Conservation (phyloP, 2,888 invertebrate species). For the Chloroclysta siterata region DNA sequence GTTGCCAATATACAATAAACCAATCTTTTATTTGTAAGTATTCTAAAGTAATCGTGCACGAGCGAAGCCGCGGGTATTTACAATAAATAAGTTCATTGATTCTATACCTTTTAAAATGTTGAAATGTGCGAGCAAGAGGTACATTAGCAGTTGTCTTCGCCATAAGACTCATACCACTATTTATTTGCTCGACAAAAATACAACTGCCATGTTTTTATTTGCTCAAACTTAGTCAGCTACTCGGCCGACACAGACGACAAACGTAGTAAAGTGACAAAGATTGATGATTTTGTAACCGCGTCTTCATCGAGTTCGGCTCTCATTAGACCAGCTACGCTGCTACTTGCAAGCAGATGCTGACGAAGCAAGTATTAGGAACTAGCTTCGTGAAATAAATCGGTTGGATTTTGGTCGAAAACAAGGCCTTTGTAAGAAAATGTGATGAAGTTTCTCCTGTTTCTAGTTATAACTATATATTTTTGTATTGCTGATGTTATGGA, state of each 20-base stretch:
- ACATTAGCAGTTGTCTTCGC: no score
- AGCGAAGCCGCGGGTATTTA: no score
- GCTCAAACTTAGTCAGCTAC: background rate
- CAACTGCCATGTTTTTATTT: background rate
- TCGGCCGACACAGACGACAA: conserved; percentile 10
- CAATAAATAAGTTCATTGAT: no score
- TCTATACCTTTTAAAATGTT: no score
- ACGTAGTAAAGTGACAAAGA: conserved; percentile 37
- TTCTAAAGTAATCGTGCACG: no score
- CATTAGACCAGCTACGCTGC: conserved; percentile 53
- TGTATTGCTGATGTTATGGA: no score
- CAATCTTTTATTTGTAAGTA: no score
- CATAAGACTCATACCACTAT: no score
- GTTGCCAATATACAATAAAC: no score
- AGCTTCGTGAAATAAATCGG: conserved; percentile 22
- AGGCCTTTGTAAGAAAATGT: background rate
- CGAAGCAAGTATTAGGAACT: conserved; percentile 17
- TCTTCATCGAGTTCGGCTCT: conserved; percentile 69
- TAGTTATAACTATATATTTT: no score
- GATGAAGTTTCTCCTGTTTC: background rate
- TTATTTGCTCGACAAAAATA: no score
- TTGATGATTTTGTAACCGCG: conserved; percentile 59
- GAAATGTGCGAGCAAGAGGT: no score
- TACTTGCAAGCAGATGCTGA: conserved; percentile 36
- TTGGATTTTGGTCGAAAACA: background rate